Percentiles rank a stretch among this genome's conserved stretches.
phyloP scores from a whole-genome alignment of 2,797 vertebrate genomes.

The Bucorvus abyssinicus region DNA sequence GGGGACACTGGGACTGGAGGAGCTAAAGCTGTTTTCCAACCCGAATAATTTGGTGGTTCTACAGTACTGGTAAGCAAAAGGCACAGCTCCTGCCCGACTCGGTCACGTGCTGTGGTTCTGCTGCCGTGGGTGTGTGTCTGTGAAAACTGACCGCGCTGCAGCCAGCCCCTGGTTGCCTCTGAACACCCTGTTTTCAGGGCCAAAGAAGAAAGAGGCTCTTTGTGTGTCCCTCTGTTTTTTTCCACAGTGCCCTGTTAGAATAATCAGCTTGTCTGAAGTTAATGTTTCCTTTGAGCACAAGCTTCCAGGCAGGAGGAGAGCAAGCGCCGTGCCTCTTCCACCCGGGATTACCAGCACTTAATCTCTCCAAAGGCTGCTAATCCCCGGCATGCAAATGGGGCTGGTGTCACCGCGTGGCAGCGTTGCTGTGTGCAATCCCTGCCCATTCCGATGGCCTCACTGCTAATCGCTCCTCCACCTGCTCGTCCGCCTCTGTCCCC shows the following conservation, averaged over 20 bases:
- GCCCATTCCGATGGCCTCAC: constrained; percentile 59
- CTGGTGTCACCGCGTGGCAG: constrained; percentile 53
- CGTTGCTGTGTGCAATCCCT: constrained; percentile 70
- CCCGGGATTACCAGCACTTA: constrained; percentile 24
- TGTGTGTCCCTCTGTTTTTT: neutral
- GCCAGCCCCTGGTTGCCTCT: neutral
- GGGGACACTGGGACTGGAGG: too few species aligned
- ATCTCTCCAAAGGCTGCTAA: constrained; percentile 49
- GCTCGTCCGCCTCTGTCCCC: constrained; percentile 57
- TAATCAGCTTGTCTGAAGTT: constrained; percentile 38
- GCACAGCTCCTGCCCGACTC: neutral
- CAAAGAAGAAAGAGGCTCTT: neutral
- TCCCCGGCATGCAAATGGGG: constrained; percentile 61
- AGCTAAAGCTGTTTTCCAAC: too few species aligned
- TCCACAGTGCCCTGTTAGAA: neutral
- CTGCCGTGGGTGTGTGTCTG: neutral
- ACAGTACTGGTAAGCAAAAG: neutral
- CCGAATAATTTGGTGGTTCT: too few species aligned
- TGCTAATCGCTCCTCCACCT: constrained; percentile 76
- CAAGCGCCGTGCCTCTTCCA: neutral
- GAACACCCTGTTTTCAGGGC: accelerated
- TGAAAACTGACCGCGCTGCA: neutral
- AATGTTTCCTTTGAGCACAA: constrained; percentile 26
- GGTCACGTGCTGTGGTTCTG: neutral
- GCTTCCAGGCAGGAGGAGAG: neutral